Conservation (phyloP, 2,113 vertebrate species). For the Tylochromis polylepis region DNA sequence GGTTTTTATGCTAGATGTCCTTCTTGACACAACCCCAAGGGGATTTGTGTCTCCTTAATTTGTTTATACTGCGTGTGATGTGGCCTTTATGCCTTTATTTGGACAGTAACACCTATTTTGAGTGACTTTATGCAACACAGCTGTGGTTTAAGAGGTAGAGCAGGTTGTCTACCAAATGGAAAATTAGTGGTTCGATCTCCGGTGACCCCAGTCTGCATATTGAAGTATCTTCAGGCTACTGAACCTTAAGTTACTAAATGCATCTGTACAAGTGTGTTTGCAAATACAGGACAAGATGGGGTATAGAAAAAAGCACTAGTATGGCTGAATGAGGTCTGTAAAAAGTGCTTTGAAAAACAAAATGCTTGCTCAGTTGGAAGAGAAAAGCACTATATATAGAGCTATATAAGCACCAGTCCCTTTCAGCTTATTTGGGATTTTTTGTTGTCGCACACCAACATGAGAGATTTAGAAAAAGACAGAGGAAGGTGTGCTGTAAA, state of each 20-base stretch:
- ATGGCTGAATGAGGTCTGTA: too few species aligned
- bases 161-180: not conserved
- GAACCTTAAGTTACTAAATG: too few species aligned
- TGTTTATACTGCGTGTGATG: not conserved
- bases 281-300: too few species aligned
- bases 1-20: not conserved
- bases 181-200: not conserved
- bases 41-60: not conserved
- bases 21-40: not conserved
- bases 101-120: not conserved
- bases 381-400: too few species aligned
- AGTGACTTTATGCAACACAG: not conserved
- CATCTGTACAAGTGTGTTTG: too few species aligned
- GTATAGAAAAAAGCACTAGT: too few species aligned
- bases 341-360: too few species aligned
- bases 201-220: not conserved
- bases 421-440: not conserved
- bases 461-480: not conserved
- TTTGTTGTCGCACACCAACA: not conserved
- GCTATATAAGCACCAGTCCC: not conserved
- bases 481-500: too few species aligned
- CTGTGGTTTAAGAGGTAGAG: not conserved
- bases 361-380: too few species aligned
- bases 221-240: not conserved
- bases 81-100: not conserved